These are phyloP conservation scores for Ptychochromis oligacanthus DNA, from an alignment of 2,113 vertebrate species.

Conservation along the genomic window DNA sequence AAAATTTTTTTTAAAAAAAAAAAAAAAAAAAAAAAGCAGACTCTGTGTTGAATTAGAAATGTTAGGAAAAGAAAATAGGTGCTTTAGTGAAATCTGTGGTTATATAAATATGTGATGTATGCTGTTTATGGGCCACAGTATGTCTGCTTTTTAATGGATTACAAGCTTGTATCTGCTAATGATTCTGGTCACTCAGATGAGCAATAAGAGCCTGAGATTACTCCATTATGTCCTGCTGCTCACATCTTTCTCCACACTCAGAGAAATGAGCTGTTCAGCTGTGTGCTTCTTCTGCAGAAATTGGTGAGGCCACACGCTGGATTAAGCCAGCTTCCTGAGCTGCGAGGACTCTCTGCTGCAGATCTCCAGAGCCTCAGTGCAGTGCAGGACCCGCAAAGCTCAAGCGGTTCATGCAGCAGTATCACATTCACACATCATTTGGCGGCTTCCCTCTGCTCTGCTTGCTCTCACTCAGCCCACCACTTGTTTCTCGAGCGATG, in stretches of 20 bases:
- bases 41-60: not conserved
- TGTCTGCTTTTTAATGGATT: not conserved
- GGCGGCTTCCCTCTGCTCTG: constrained; percentile 1
- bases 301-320: not conserved
- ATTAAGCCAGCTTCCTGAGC: constrained; percentile 30
- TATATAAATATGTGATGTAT: not conserved
- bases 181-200: constrained; percentile 9
- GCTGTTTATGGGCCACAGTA: not conserved
- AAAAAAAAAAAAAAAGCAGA: not conserved
- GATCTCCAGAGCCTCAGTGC: not conserved
- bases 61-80: not conserved
- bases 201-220: constrained; percentile 19
- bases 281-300: constrained; percentile 8
- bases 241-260: constrained; percentile 14
- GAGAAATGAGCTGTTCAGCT: constrained; percentile 29
- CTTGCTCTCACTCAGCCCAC: constrained; percentile 29
- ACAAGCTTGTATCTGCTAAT: constrained; percentile 7
- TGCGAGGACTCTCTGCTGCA: constrained; percentile 10
- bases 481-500: constrained; percentile 24
- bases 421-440: constrained; percentile 52
- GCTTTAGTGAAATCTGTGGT: not conserved
- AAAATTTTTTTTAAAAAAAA: too few species aligned
- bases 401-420: constrained; percentile 13
- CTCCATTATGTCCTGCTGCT: constrained; percentile 8
- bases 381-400: not conserved